Conservation (phyloP, 2,797 vertebrate genomes). For the Dromococcyx pavoninus region DNA sequence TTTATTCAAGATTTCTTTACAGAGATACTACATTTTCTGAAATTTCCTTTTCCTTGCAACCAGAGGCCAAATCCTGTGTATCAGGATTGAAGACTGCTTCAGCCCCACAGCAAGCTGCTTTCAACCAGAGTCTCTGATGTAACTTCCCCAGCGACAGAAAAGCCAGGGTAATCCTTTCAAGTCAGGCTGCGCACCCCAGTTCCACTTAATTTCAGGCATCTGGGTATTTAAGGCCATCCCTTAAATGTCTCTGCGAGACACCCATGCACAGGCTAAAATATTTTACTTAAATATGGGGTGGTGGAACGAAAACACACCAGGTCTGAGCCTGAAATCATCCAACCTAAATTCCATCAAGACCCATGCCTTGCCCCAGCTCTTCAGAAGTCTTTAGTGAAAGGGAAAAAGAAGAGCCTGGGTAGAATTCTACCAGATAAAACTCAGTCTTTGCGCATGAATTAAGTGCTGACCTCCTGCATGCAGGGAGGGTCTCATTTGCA, state of each 20-base stretch:
- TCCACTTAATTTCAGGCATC: background rate
- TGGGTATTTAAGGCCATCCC: background rate
- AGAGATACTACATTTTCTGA: background rate
- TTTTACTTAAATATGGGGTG: background rate
- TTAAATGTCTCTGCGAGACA: background rate
- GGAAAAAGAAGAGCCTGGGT: background rate
- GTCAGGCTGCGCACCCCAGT: background rate
- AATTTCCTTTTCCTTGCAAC: background rate
- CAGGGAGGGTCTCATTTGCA: background rate
- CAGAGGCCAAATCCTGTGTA: background rate
- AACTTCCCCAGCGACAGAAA: background rate
- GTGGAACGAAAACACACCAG: background rate
- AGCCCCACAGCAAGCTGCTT: background rate
- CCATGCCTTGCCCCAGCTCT: background rate
- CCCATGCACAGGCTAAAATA: background rate
- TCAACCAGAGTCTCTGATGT: background rate
- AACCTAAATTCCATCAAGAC: background rate
- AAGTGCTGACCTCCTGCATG: background rate
- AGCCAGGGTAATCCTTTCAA: background rate
- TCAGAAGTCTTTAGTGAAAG: background rate
- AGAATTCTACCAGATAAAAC: background rate
- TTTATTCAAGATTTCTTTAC: background rate
- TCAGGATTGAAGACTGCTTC: background rate
- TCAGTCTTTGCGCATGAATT: background rate
- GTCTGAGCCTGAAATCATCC: background rate